Evolutionary conservation across 1,140 invertebrate species (phyloP).

Genomic region (Heterodera schachtii): DNA sequence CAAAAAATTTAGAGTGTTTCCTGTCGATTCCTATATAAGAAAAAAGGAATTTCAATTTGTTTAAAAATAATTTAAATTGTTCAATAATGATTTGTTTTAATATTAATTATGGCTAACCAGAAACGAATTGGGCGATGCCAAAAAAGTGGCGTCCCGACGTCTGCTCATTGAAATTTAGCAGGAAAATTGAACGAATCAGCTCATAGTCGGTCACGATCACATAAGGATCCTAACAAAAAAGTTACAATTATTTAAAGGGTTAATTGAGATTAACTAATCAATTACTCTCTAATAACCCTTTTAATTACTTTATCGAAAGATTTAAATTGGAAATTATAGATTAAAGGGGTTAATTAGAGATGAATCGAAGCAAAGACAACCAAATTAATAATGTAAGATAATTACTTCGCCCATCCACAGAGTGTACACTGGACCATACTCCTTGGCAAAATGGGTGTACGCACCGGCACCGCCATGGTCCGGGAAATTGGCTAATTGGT

Average conservation of each 20-base stretch:
- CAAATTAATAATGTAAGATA: too few relatives aligned
- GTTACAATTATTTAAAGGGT: too few relatives aligned
- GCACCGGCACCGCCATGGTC: too few relatives aligned
- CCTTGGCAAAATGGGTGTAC: too few relatives aligned
- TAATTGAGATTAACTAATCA: too few relatives aligned
- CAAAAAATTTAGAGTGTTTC: neutral
- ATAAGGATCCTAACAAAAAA: slow-evolving; percentile 9
- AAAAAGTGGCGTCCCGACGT: slow-evolving; percentile 17
- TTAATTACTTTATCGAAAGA: neutral
- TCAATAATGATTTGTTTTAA: neutral
- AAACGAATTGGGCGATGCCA: slow-evolving; percentile 4
- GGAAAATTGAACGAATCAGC: slow-evolving; percentile 6
- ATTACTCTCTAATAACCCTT: neutral
- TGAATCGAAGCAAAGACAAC: too few relatives aligned
- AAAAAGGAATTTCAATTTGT: neutral
- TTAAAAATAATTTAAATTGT: too few relatives aligned
- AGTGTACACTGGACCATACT: too few relatives aligned
- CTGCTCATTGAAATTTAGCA: neutral
- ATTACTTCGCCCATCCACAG: neutral
- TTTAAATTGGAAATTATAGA: neutral
- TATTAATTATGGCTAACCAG: neutral
- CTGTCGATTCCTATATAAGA: neutral
- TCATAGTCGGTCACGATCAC: slow-evolving; percentile 27
- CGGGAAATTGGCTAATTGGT: too few relatives aligned
- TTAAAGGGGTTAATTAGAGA: neutral